Conservation (phyloP, 2,888 invertebrate genomes). For the Nephrotoma flavescens region DNA sequence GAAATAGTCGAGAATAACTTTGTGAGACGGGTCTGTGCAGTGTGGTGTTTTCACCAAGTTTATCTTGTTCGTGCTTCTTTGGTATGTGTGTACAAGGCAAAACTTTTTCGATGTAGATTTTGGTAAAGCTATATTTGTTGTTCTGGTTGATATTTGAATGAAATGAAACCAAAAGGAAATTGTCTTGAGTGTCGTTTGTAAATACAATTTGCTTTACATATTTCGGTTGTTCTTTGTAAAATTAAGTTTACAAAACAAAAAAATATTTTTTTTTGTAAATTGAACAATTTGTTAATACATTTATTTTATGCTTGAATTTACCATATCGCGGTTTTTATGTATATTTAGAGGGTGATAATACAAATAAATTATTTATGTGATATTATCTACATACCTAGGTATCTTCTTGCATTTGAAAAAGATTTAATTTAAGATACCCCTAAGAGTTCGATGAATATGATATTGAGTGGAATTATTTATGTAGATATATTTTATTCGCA, state of each 20-base stretch:
- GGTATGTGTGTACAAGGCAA: neutral
- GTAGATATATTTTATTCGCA: neutral
- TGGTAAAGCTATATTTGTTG: neutral
- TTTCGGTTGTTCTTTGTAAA: neutral
- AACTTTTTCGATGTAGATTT: neutral
- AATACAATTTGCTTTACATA: neutral
- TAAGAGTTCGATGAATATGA: neutral
- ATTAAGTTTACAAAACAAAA: neutral
- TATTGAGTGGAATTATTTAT: neutral
- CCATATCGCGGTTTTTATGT: neutral
- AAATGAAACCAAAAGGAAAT: neutral
- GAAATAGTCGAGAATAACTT: neutral
- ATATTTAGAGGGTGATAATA: neutral
- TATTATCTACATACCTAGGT: neutral
- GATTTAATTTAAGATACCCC: neutral
- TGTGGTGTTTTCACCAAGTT: neutral
- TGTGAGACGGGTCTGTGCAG: neutral
- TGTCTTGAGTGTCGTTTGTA: neutral
- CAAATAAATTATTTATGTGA: neutral
- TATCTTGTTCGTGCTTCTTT: neutral
- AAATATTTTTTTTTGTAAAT: neutral
- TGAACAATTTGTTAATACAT: neutral
- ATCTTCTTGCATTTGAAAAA: neutral
- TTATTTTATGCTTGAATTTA: neutral
- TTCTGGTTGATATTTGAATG: neutral